Base-by-base conservation (phyloP, 2,797 vertebrate genomes). In the Sarcoramphus papa region DNA sequence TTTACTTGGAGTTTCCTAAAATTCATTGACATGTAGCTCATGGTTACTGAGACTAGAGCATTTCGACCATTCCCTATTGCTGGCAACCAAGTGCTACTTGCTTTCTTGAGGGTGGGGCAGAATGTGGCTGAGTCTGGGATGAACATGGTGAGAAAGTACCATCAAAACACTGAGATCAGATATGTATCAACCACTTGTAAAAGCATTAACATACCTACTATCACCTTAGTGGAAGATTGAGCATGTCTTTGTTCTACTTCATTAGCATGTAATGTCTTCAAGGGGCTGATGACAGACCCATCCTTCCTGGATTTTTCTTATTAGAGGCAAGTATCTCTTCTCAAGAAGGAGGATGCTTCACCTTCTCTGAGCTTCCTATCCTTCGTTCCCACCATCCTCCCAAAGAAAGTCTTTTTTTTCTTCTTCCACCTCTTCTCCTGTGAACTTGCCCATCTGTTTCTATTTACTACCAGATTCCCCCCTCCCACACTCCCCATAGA, bases 361-460 rank as follows among this genome's bases (percentile, higher is more conserved):
- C 13, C 19, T 86, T 94, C 51, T 59, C 54, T 50, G 51, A 92
- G 14, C 20, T 84, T 88, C 54, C 22, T 35, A 88, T 40, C 13
- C 40, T 90, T 76, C 28, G 1, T 63, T 63, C 23, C 70, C 43
- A 89, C 31, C 28, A 77, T n/a, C 28, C 25, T 84, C 51, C 51
- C 40, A 81, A 86, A 88, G 10, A 78, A 7, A 87, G 11, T 7
- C 4, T 50, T 62, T 43, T 11, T 85, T 50, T 59, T 27, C 19
- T 73, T 69, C 59, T 96, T 93, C 48, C n/a, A 77, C 21, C 33
- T 84, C 62, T 76, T 93, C 31, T 92, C 31, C 45, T 92, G 73
- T 73, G 73, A 94, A 73, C 40, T 93, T 59, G 28, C 35, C 85
- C 76, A 73, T 75, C 79, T 93, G 87, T 92, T 93, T 95, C 79